Evolutionary conservation across 2,888 invertebrate species (phyloP).

Genomic region (Acronicta psi): DNA sequence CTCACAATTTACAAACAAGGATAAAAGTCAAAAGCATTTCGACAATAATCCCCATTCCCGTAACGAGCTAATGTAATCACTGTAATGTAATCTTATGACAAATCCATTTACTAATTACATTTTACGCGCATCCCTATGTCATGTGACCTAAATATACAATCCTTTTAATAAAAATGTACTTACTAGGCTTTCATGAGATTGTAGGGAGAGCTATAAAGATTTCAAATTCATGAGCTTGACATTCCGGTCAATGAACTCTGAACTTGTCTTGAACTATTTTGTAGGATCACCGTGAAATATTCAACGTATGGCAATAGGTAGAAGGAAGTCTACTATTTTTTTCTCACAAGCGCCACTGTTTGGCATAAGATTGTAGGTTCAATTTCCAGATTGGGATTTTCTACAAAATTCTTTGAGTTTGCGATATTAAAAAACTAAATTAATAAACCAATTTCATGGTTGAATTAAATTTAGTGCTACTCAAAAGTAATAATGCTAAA

Average conservation of each 20-base stretch:
- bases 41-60: conserved; percentile 30
- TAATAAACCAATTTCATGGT: too few species aligned
- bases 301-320: conserved; percentile 7
- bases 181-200: conserved; percentile 26
- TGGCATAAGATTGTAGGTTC: too few species aligned
- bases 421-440: too few species aligned
- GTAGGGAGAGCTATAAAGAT: conserved; percentile 18
- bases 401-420: too few species aligned
- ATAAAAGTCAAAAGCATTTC: conserved; percentile 28
- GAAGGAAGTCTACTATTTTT: too few species aligned
- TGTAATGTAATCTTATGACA: conserved; percentile 55
- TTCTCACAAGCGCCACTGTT: too few species aligned
- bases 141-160: conserved; percentile 42
- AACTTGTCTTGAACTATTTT: conserved; percentile 23
- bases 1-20: conserved; percentile 24
- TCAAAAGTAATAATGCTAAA: too few species aligned
- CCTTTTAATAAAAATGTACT: conserved; percentile 31
- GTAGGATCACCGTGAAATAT: conserved; percentile 30
- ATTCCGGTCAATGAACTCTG: conserved; percentile 23
- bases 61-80: conserved; percentile 52
- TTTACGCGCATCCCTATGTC: conserved; percentile 12
- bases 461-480: too few species aligned
- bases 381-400: too few species aligned
- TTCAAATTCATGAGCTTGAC: conserved; percentile 29
- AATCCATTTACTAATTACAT: conserved; percentile 57